These are phyloP conservation scores for Potamarius usumacintae DNA, from an alignment of 2,113 vertebrate genomes.

Conservation along the genomic window DNA sequence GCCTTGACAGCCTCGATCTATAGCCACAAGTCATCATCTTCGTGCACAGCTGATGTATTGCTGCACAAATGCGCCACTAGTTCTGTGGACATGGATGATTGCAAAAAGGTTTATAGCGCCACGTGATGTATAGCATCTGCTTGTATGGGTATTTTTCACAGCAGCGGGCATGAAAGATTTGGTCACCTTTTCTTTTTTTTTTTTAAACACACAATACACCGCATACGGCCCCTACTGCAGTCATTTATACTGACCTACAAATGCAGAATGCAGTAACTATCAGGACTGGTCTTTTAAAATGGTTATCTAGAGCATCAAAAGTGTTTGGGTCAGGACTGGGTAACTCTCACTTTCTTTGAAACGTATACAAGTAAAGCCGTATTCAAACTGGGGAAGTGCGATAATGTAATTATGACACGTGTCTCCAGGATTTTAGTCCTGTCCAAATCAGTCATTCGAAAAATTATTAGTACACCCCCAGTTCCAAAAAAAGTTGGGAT, in stretches of 20 bases:
- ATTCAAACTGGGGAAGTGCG: neutral
- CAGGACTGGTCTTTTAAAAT: neutral
- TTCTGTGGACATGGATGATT: constrained; percentile 15
- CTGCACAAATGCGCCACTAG: constrained; percentile 19
- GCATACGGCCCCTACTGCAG: neutral
- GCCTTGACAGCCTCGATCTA: constrained; percentile 27
- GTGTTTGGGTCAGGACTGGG: neutral
- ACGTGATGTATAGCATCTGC: neutral
- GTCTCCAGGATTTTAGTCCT: neutral
- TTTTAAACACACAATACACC: neutral
- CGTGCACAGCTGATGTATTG: constrained; percentile 7
- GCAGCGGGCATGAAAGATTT: neutral
- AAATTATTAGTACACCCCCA: neutral
- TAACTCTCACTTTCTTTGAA: neutral
- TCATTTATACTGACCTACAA: neutral
- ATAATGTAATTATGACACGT: neutral
- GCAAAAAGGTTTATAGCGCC: constrained; percentile 22
- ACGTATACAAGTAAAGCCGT: neutral
- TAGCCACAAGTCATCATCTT: constrained; percentile 2
- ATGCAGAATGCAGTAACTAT: neutral
- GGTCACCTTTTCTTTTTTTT: neutral
- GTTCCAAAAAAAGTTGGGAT: no score
- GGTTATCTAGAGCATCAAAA: neutral
- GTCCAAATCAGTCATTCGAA: neutral
- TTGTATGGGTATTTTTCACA: neutral